Percentiles rank a stretch among this genome's conserved stretches.
Conservation (phyloP, 2,113 vertebrate genomes). For the Aptenodytes patagonicus region DNA sequence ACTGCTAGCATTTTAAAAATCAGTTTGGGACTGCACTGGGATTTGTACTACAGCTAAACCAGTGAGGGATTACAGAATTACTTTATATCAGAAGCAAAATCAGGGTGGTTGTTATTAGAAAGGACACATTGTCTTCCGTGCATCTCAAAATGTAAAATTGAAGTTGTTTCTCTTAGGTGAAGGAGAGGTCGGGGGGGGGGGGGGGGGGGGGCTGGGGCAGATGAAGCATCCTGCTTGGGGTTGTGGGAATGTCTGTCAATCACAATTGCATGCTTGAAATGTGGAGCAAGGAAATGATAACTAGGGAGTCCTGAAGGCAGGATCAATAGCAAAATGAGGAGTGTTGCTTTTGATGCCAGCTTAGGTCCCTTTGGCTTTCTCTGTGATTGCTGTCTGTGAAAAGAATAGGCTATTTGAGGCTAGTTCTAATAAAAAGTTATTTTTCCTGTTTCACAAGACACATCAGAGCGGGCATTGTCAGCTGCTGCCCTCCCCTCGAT, state of each 20-base stretch:
- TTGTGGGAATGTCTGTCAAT: background rate
- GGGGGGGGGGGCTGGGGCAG: background rate
- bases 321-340: background rate
- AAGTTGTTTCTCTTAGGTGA: background rate
- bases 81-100: background rate
- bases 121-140: background rate
- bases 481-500: background rate
- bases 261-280: background rate
- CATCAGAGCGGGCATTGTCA: background rate
- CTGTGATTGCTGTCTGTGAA: background rate
- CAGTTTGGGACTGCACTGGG: background rate
- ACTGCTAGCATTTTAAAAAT: background rate
- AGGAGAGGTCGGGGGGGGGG: background rate
- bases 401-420: background rate
- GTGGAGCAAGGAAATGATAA: background rate
- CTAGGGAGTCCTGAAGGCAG: background rate
- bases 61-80: background rate
- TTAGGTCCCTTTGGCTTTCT: background rate
- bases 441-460: background rate
- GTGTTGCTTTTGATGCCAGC: background rate
- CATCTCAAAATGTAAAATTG: background rate
- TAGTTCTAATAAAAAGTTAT: background rate
- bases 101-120: background rate
- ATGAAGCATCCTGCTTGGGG: background rate
- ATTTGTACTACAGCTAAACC: background rate